Percentiles rank a stretch among this genome's conserved stretches.
Evolutionary conservation across 2,113 vertebrate genomes (phyloP).

Genomic region (Lota lota): DNA sequence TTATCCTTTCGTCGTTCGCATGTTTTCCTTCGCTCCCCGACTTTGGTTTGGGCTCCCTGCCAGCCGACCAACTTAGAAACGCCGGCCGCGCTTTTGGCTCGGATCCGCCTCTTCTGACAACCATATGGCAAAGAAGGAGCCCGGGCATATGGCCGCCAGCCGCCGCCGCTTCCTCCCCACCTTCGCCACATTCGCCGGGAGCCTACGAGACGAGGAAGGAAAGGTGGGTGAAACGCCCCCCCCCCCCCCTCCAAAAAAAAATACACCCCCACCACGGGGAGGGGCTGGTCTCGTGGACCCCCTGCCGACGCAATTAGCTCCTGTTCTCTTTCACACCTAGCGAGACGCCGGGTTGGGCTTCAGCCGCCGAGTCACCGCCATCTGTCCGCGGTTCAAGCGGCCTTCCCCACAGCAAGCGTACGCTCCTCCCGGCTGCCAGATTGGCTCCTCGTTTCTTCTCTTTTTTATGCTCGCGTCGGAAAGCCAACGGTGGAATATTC

Average conservation of each 20-base stretch:
- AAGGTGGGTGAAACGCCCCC: slow-evolving; percentile 12
- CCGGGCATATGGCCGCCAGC: slow-evolving; percentile 89
- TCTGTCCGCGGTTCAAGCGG: slow-evolving; percentile 70
- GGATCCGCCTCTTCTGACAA: slow-evolving; percentile 55
- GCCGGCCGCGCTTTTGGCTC: too few species aligned
- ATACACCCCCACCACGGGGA: slow-evolving; percentile 37
- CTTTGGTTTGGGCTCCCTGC: slow-evolving; percentile 54
- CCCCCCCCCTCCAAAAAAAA: slow-evolving; percentile 60
- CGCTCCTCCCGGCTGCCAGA: slow-evolving; percentile 57
- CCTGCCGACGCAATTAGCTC: slow-evolving; percentile 67
- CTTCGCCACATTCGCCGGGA: slow-evolving; percentile 62
- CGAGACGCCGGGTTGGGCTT: slow-evolving; percentile 71
- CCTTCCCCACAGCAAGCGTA: slow-evolving; percentile 18
- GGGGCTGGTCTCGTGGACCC: slow-evolving; percentile 46
- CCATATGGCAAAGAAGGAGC: slow-evolving; percentile 89
- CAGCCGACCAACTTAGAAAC: slow-evolving; percentile 82
- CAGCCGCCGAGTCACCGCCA: slow-evolving; percentile 58
- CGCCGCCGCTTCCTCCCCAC: slow-evolving; percentile 44
- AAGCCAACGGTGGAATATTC: slow-evolving; percentile 35
- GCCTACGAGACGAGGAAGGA: slow-evolving; percentile 59
- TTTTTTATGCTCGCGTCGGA: slow-evolving; percentile 26
- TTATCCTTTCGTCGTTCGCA: too few species aligned
- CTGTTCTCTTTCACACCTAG: slow-evolving; percentile 76
- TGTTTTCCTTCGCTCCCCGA: slow-evolving; percentile 30
- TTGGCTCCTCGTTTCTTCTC: slow-evolving; percentile 38